Conservation (phyloP, 2,113 vertebrate species). For the Oncorhynchus gorbuscha region DNA sequence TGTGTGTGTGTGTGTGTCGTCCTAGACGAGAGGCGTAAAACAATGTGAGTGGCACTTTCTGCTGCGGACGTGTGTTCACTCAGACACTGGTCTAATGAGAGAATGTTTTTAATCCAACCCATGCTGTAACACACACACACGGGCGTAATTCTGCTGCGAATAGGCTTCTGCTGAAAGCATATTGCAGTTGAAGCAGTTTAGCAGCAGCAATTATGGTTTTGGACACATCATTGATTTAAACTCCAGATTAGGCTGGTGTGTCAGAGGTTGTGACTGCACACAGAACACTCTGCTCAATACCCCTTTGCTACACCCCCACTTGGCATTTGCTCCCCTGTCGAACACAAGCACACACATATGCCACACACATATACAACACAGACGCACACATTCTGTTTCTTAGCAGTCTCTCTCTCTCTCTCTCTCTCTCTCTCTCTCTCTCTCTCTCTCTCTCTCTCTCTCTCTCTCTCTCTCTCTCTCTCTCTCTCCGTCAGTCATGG, state of each 20-base stretch:
- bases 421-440: too few species aligned
- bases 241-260: conserved; percentile 73
- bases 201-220: conserved; percentile 79
- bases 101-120: conserved; percentile 72
- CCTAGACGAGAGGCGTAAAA: conserved; percentile 53
- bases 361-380: too few species aligned
- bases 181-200: conserved; percentile 78
- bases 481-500: conserved; percentile 46
- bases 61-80: conserved; percentile 35
- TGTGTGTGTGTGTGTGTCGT: neutral
- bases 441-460: too few species aligned
- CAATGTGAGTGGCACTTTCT: conserved; percentile 73
- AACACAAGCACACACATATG: too few species aligned
- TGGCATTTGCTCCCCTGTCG: too few species aligned
- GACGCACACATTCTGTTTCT: too few species aligned
- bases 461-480: too few species aligned
- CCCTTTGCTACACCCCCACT: too few species aligned
- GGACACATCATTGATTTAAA: conserved; percentile 81
- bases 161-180: conserved; percentile 74
- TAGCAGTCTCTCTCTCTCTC: too few species aligned
- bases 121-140: conserved; percentile 15
- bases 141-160: conserved; percentile 73
- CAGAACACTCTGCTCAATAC: neutral
- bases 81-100: conserved; percentile 72
- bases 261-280: conserved; percentile 57